These are phyloP conservation scores for Atta colombica DNA, from an alignment of 1,140 invertebrate species.

Conservation along the genomic window DNA sequence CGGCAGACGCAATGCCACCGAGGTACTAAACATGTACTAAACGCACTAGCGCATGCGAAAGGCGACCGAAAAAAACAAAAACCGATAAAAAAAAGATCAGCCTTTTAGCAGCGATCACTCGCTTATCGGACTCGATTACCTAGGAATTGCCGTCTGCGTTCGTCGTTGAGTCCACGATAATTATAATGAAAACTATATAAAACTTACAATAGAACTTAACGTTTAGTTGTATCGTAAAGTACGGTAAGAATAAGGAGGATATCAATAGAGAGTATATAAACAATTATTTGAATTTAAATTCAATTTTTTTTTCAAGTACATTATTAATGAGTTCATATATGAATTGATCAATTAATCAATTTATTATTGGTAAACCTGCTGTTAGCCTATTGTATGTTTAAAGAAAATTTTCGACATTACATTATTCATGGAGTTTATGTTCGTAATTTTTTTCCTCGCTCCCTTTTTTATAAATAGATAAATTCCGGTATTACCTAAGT, in stretches of 20 bases:
- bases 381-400: constrained; percentile 58
- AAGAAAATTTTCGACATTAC: constrained; percentile 62
- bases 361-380: constrained; percentile 50
- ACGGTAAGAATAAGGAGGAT: constrained; percentile 66
- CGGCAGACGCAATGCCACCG: constrained; percentile 86
- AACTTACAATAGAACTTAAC: constrained; percentile 75
- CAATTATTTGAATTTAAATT: constrained; percentile 44
- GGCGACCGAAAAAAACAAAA: constrained; percentile 65
- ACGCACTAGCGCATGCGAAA: constrained; percentile 74
- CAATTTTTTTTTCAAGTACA: constrained; percentile 22
- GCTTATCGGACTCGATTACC: constrained; percentile 73
- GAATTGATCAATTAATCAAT: constrained; percentile 53
- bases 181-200: constrained; percentile 71
- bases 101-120: constrained; percentile 73
- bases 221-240: constrained; percentile 73
- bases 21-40: constrained; percentile 85
- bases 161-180: constrained; percentile 73
- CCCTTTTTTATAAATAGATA: constrained; percentile 35
- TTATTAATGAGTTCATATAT: constrained; percentile 37
- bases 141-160: constrained; percentile 74
- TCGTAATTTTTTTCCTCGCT: constrained; percentile 59
- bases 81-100: constrained; percentile 62
- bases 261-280: constrained; percentile 63
- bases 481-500: background rate
- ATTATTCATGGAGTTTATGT: constrained; percentile 65